Conservation (phyloP, 2,797 vertebrate species). For the Loris lydekkerianus region DNA sequence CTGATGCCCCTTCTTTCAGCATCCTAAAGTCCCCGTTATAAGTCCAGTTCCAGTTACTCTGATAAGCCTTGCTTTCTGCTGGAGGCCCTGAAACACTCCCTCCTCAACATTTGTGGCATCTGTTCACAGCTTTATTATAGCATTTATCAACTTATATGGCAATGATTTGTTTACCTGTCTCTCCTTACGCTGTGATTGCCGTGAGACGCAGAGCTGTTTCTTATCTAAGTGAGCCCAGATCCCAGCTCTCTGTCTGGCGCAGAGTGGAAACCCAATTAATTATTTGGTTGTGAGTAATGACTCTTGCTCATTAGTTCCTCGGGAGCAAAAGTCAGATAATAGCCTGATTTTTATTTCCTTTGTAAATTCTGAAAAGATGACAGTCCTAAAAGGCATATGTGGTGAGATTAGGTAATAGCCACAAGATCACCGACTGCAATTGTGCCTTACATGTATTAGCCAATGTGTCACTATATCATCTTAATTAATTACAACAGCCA, state of each 20-base stretch:
- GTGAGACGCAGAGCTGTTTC: constrained; percentile 65
- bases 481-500: constrained; percentile 64
- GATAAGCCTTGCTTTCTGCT: constrained; percentile 57
- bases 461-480: constrained; percentile 46
- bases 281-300: constrained; percentile 75
- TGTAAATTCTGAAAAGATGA: constrained; percentile 68
- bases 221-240: constrained; percentile 75
- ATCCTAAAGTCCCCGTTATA: constrained; percentile 30
- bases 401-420: constrained; percentile 52
- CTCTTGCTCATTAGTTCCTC: constrained; percentile 68
- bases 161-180: constrained; percentile 80
- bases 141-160: constrained; percentile 76
- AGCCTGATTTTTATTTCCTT: constrained; percentile 74
- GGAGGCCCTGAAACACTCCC: background rate
- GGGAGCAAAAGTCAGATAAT: constrained; percentile 64
- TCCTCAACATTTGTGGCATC: constrained; percentile 62
- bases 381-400: constrained; percentile 41
- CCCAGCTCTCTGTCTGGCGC: constrained; percentile 73
- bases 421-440: constrained; percentile 34
- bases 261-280: constrained; percentile 75
- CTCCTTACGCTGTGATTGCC: constrained; percentile 47
- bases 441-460: background rate
- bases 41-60: background rate
- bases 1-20: background rate
- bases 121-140: constrained; percentile 73